A percentile compares a stretch with the other conserved stretches of the same genome.
phyloP scores from a whole-genome alignment of 2,113 vertebrate genomes.

The Sterrhoptilus dennistouni region DNA sequence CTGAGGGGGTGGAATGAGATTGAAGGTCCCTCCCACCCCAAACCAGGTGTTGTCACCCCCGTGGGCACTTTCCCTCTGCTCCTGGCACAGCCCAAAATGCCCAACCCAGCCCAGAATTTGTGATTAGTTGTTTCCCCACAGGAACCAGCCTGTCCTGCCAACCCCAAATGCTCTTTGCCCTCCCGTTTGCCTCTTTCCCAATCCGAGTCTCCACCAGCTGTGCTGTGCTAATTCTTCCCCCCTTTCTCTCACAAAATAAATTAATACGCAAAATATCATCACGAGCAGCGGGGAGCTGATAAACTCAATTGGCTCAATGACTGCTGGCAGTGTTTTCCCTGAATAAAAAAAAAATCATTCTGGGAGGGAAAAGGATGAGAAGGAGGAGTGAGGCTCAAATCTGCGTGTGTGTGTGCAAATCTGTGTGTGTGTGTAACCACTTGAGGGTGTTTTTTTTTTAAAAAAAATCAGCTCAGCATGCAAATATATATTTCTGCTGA shows the following conservation, averaged over 20 bases:
- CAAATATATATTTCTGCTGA: slow-evolving; percentile 78
- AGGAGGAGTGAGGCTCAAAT: neutral
- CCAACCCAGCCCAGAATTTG: neutral
- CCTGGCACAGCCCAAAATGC: neutral
- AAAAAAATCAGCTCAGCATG: slow-evolving; percentile 65
- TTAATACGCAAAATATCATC: slow-evolving; percentile 3
- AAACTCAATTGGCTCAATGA: slow-evolving; percentile 7
- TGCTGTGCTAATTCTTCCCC: neutral
- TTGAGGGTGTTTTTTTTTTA: slow-evolving; percentile 17
- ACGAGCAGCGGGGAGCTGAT: slow-evolving; percentile 26
- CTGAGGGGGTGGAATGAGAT: neutral
- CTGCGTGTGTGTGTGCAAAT: neutral
- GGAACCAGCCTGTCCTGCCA: neutral
- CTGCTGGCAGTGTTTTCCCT: neutral
- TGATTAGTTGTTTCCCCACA: neutral
- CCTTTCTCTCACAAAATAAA: neutral
- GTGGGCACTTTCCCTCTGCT: neutral
- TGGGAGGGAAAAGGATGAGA: neutral
- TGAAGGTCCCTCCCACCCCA: neutral
- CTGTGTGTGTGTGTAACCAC: neutral
- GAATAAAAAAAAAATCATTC: neutral
- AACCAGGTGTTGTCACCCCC: neutral
- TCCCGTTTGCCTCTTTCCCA: neutral
- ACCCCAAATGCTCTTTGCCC: neutral
- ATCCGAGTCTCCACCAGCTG: neutral